These are phyloP conservation scores for Drosophila pectinifera DNA, from an alignment of 1,140 invertebrate species.

Conservation along the genomic window DNA sequence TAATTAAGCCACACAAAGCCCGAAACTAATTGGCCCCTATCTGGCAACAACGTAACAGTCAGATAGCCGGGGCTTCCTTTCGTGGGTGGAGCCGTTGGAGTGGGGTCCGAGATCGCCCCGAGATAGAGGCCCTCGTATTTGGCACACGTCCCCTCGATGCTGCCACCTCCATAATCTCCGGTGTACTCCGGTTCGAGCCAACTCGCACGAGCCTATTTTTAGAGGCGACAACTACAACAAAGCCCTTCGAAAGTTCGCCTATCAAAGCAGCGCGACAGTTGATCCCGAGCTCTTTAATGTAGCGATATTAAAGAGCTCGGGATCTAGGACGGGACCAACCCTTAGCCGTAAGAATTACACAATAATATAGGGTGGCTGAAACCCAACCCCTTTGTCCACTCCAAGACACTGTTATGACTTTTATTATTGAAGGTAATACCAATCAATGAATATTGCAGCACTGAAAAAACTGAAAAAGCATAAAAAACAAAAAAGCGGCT, in stretches of 20 bases:
- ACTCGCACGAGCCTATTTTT: slow-evolving; percentile 18
- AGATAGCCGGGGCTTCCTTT: slow-evolving; percentile 13
- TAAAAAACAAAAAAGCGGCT: too few relatives aligned
- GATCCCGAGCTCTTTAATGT: too few relatives aligned
- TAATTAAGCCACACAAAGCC: slow-evolving; percentile 51
- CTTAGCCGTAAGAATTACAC: too few relatives aligned
- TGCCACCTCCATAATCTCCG: slow-evolving; percentile 27
- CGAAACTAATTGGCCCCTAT: slow-evolving; percentile 28
- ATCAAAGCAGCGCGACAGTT: slow-evolving; percentile 18
- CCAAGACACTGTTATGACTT: too few relatives aligned
- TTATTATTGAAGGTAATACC: too few relatives aligned
- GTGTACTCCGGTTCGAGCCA: slow-evolving; percentile 23
- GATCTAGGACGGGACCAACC: too few relatives aligned
- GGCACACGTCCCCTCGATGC: slow-evolving; percentile 12
- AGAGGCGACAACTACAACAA: slow-evolving; percentile 19
- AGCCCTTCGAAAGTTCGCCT: slow-evolving; percentile 18
- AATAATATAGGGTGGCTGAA: too few relatives aligned
- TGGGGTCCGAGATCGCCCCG: slow-evolving; percentile 1
- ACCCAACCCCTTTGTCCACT: too few relatives aligned
- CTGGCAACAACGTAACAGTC: slow-evolving; percentile 7
- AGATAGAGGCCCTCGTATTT: slow-evolving; percentile 2
- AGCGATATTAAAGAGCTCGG: too few relatives aligned
- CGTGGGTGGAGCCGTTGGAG: neutral
- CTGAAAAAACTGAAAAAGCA: too few relatives aligned
- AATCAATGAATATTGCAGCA: too few relatives aligned